Evolutionary conservation across 1,140 invertebrate genomes (phyloP), one percentile per base, ranked within the genome.

Genomic region (Pseudachorutes palmiensis): DNA sequence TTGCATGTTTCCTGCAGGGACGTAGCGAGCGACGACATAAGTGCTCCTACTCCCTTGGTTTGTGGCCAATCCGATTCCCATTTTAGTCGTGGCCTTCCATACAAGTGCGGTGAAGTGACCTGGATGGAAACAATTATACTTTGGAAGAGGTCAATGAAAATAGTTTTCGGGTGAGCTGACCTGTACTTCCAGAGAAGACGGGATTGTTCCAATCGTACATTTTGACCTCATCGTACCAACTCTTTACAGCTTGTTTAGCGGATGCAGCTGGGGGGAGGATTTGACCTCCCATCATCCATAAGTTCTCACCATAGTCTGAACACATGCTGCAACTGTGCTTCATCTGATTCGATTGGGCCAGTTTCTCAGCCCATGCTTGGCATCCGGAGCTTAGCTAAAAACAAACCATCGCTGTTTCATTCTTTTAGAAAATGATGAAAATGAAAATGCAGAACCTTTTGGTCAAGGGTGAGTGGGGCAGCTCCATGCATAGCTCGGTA

Each of bases 151-250:
- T 41, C 36, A 41, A 41, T 41, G 5, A 41, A n/a, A n/a, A 41
- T 41, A 9, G 5, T 41, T 41, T 41, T 19, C 36, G 19, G 36
- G 5, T 41, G 36, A 41, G 19, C 36, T 41, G 5, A 41, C 65
- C 65, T 1, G 58, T 55, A n/a, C 55, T 36, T 5, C 24, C 28
- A 14, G 26, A 30, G 30, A 57, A 63, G n/a, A 48, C 62, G 1
- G 68, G 68, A 36, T 70, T 36, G 41, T 65, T 65, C 19, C 29
- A 70, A 26, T 66, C 22, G 55, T 65, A 70, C 2, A 26, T 28
- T 2, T 58, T 63, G n/a, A 66, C 64, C 64, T 70, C 65, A 12
- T 58, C 60, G 36, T 70, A 70, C 68, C 68, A 70, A 2, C 60
- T 36, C 16, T 63, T 55, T 16, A 66, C 30, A 29, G 61, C 68